Percentiles rank a stretch among this genome's conserved stretches.
Conservation (phyloP, 92 coral and sea anemone genomes). For the Actinostola sp. region DNA sequence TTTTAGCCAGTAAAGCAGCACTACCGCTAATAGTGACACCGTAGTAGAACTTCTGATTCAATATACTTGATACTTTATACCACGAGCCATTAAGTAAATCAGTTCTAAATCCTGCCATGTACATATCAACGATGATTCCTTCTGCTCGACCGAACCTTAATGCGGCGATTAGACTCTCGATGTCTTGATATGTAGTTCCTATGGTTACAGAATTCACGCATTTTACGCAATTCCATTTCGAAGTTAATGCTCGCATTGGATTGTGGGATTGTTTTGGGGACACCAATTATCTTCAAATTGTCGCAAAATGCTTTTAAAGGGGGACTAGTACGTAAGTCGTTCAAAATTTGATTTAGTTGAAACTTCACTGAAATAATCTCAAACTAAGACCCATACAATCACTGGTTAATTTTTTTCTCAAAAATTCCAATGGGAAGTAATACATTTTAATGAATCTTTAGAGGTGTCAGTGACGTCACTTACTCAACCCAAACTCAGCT, state of each 20-base stretch:
- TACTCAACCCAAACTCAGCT: too few species aligned
- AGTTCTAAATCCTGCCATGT: conserved; percentile 67
- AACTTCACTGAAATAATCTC: too few species aligned
- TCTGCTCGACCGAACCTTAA: conserved; percentile 55
- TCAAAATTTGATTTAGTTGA: too few species aligned
- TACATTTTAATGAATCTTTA: too few species aligned
- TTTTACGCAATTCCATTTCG: neutral
- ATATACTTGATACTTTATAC: conserved; percentile 55
- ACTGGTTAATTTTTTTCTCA: too few species aligned
- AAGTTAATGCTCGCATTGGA: neutral
- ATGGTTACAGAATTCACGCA: neutral
- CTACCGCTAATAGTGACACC: conserved; percentile 64
- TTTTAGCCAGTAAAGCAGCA: conserved; percentile 55
- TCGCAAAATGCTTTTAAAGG: too few species aligned
- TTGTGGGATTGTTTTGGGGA: too few species aligned
- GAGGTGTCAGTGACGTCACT: too few species aligned
- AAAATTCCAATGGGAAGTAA: too few species aligned
- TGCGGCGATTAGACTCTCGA: conserved; percentile 51
- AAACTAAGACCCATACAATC: too few species aligned
- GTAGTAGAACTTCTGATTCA: conserved; percentile 54
- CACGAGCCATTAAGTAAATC: conserved; percentile 68
- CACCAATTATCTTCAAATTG: too few species aligned
- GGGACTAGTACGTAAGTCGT: too few species aligned
- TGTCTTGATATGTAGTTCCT: conserved; percentile 58
- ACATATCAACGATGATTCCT: conserved; percentile 75